Conservation (phyloP, 2,797 vertebrate species). For the Anomalospiza imberbis region DNA sequence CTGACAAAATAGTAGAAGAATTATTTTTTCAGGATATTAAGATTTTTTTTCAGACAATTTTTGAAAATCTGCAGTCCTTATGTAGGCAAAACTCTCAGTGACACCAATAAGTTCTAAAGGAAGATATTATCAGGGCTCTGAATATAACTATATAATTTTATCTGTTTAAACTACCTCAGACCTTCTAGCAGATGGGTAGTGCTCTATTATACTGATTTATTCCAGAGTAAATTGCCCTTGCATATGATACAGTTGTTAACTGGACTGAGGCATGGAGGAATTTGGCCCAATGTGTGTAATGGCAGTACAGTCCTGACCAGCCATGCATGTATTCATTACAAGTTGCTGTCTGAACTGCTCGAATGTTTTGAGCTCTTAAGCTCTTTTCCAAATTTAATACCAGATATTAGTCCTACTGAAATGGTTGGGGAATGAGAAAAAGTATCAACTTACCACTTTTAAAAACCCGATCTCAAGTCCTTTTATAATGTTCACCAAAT, state of each 20-base stretch:
- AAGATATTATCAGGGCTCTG: not conserved
- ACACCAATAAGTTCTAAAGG: not conserved
- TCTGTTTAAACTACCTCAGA: not conserved
- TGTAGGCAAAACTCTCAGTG: not conserved
- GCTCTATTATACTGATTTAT: not conserved
- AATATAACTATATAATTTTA: not conserved
- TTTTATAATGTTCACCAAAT: not conserved
- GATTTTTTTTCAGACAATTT: not conserved
- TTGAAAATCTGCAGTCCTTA: not conserved
- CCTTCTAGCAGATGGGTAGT: not conserved
- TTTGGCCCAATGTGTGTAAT: not conserved
- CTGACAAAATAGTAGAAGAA: not conserved
- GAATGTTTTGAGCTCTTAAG: slow-evolving; percentile 14
- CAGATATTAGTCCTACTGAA: not conserved
- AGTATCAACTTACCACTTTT: not conserved
- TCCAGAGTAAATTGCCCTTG: not conserved
- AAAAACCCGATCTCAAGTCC: not conserved
- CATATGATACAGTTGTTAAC: not conserved
- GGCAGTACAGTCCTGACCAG: not conserved
- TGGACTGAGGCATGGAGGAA: not conserved
- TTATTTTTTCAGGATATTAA: not conserved
- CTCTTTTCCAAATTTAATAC: not conserved
- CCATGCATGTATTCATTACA: not conserved
- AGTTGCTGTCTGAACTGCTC: not conserved
- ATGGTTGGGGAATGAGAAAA: not conserved